phyloP scores from a whole-genome alignment of 2,797 vertebrate genomes.

The Zalophus californianus region DNA sequence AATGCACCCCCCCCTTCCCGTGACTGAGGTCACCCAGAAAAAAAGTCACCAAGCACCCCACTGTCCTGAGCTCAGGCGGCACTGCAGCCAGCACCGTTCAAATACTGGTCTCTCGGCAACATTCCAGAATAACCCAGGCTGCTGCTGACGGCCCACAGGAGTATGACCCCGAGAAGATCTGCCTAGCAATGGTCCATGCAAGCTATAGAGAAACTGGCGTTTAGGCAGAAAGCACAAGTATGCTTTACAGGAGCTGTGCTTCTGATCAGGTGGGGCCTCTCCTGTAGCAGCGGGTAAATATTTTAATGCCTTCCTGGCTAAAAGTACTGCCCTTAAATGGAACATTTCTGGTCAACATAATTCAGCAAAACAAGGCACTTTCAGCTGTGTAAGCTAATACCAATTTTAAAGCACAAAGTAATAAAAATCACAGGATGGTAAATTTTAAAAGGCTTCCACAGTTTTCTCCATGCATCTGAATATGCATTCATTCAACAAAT shows the following conservation, averaged over 20 bases:
- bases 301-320: not conserved
- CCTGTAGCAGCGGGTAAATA: not conserved
- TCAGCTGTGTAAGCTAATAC: not conserved
- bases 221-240: not conserved
- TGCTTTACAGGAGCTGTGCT: not conserved
- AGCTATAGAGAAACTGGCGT: not conserved
- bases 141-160: not conserved
- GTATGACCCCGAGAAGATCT: not conserved
- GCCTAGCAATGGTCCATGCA: not conserved
- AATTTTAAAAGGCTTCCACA: not conserved
- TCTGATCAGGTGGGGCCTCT: not conserved
- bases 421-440: not conserved
- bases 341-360: not conserved
- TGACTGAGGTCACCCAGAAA: not conserved
- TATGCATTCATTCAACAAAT: not conserved
- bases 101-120: not conserved
- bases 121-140: not conserved
- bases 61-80: not conserved
- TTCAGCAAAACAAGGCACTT: constrained; percentile 22
- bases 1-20: not conserved
- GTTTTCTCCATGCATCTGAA: not conserved
- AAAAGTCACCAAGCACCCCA: not conserved
- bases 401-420: not conserved
- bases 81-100: not conserved
- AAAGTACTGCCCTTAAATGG: not conserved